A percentile compares a stretch with the other conserved stretches of the same genome.
These are phyloP conservation scores for Tetragnatha versicolor DNA, from an alignment of 1,140 invertebrate genomes.

Conservation along the genomic window DNA sequence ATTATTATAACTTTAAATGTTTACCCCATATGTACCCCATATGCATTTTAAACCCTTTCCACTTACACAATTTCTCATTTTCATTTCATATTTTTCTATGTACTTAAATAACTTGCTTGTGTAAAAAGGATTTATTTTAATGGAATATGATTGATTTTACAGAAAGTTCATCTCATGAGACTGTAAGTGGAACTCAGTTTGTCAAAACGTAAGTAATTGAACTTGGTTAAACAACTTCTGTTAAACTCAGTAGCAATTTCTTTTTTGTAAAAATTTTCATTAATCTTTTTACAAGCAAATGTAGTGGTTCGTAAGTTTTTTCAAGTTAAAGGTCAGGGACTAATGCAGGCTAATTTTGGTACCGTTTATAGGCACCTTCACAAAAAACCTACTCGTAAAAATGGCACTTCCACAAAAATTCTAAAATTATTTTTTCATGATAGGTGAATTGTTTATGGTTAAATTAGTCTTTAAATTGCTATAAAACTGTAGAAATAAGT, in stretches of 20 bases:
- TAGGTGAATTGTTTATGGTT: too few species aligned
- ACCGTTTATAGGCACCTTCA: neutral
- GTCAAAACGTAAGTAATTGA: slow-evolving; percentile 17
- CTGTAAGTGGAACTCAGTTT: neutral
- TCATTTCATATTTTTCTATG: neutral
- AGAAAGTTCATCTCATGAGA: neutral
- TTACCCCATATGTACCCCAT: too few species aligned
- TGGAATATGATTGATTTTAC: neutral
- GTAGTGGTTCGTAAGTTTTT: neutral
- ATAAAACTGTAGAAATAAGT: too few species aligned
- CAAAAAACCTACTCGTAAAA: neutral
- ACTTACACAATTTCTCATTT: neutral
- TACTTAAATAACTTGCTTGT: neutral
- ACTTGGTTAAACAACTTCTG: neutral
- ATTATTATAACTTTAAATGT: too few species aligned
- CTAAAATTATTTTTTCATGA: too few species aligned
- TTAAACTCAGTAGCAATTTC: neutral
- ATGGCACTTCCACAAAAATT: too few species aligned
- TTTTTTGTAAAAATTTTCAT: neutral
- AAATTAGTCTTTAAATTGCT: too few species aligned
- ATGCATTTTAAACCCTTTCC: neutral
- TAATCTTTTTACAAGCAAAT: neutral
- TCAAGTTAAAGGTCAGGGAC: neutral
- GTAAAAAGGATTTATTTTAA: neutral
- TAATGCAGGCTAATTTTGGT: neutral